phyloP scores from a whole-genome alignment of 1,140 invertebrate species.

The Carposina sasakii region DNA sequence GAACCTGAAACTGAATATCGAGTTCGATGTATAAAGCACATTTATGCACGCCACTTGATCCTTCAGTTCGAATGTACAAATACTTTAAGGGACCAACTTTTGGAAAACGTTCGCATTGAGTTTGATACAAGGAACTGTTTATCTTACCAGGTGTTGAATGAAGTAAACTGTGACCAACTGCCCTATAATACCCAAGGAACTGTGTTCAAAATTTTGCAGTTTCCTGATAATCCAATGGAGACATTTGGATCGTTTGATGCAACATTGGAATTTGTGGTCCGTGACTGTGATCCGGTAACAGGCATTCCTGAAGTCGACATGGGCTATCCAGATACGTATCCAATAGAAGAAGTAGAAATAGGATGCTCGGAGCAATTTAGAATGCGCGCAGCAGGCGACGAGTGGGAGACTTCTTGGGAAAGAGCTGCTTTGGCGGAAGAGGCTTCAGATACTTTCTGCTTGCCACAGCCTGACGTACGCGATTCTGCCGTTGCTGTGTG shows the following conservation, averaged over 20 bases:
- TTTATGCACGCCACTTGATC: slow-evolving; percentile 88
- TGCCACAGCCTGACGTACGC: slow-evolving; percentile 81
- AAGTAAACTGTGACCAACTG: slow-evolving; percentile 83
- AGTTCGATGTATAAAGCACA: slow-evolving; percentile 95
- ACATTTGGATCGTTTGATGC: slow-evolving; percentile 87
- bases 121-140: slow-evolving; percentile 85
- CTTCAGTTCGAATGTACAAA: slow-evolving; percentile 97
- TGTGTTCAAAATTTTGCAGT: slow-evolving; percentile 88
- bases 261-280: slow-evolving; percentile 92
- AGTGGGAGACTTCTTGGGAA: slow-evolving; percentile 46
- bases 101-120: slow-evolving; percentile 94
- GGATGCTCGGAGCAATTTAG: slow-evolving; percentile 83
- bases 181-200: slow-evolving; percentile 89
- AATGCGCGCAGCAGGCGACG: slow-evolving; percentile 29
- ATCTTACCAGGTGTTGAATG: slow-evolving; percentile 84
- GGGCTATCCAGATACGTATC: slow-evolving; percentile 80
- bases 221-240: slow-evolving; percentile 83
- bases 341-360: slow-evolving; percentile 91
- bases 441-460: slow-evolving; percentile 40
- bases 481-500: slow-evolving; percentile 84
- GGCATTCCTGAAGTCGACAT: slow-evolving; percentile 83
- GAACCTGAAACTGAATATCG: slow-evolving; percentile 99
- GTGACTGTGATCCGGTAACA: slow-evolving; percentile 94
- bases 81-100: slow-evolving; percentile 93
- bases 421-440: slow-evolving; percentile 30